phyloP scores from a whole-genome alignment of 2,888 invertebrate genomes.

The Nemurella pictetii region DNA sequence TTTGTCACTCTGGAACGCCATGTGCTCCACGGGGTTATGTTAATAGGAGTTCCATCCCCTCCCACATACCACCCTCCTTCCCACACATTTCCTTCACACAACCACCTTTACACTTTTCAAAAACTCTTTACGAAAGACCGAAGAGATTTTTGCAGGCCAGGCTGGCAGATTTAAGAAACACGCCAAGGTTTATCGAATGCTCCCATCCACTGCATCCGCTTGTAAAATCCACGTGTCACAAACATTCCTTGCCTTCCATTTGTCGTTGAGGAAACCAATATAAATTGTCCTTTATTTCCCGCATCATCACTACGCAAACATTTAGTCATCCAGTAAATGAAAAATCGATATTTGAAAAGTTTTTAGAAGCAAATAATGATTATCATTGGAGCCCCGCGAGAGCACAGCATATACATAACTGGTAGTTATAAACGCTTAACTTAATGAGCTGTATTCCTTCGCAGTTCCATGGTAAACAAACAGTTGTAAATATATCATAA shows the following conservation, averaged over 20 bases:
- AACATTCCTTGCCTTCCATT: neutral
- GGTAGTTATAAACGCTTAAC: neutral
- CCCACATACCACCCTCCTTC: conserved; percentile 14
- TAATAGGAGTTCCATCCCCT: no score
- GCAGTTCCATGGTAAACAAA: neutral
- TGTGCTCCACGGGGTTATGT: conserved; percentile 33
- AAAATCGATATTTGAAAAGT: neutral
- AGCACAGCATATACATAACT: neutral
- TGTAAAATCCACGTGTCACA: neutral
- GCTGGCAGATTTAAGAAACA: neutral
- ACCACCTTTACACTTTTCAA: conserved; percentile 2
- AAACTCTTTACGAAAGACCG: neutral
- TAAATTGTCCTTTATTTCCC: neutral
- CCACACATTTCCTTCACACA: neutral
- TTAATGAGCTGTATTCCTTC: neutral
- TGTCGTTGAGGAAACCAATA: neutral
- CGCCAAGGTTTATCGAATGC: neutral
- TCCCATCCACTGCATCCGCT: neutral
- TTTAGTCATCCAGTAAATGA: neutral
- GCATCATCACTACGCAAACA: neutral
- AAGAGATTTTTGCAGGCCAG: neutral
- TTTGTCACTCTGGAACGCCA: conserved; percentile 37
- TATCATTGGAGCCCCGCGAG: neutral
- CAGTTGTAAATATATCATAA: neutral
- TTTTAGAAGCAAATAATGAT: neutral